Evolutionary conservation across 2,888 invertebrate genomes (phyloP), one percentile per base, ranked within the genome.

Genomic region (Xestia rhomboidea): DNA sequence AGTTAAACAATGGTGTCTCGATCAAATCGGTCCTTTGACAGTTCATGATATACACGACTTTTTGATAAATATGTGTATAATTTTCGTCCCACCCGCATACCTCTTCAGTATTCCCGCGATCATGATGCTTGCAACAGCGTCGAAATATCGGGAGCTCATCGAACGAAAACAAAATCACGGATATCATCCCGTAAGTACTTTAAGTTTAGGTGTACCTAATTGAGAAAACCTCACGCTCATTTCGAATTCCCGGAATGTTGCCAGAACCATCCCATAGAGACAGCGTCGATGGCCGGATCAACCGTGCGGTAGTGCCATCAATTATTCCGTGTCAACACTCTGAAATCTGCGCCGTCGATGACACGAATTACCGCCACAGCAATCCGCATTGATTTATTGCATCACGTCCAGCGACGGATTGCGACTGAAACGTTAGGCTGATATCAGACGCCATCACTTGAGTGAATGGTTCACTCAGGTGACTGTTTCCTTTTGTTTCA

Each of bases 281-380:
- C 38, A 38, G 54, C 27, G 54, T 54, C 69, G 38, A 70, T n/a
- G n/a, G 41, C 38, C 8, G 21, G 44, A 49, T 79, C 63, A 79
- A 34, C 18, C 34, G 41, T 51, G 64, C 49, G 46, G 57, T n/a
- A 71, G 44, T 15, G 8, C 27, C 38, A 79, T 79, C 67, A 79
- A 79, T 79, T 79, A 79, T 79, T 79, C 79, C 79, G 30, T 49
- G 79, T 73, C 60, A 73, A 79, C 73, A 79, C 51, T 64, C 44
- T 8, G 60, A 79, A 51, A 66, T 73, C 44, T 46, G 30, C 34
- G 49, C 41, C 44, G 18, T 24, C 27, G 60, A 15, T 79, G 73
- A 62, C 73, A 66, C 51, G 60, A 15, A 44, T 34, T 24, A 30
- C 73, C n/a, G 66, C 34, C 30, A 44, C 15, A 27, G n/a, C 62